Conservation (phyloP, 2,797 vertebrate species). For the Rhynchonycteris naso region DNA sequence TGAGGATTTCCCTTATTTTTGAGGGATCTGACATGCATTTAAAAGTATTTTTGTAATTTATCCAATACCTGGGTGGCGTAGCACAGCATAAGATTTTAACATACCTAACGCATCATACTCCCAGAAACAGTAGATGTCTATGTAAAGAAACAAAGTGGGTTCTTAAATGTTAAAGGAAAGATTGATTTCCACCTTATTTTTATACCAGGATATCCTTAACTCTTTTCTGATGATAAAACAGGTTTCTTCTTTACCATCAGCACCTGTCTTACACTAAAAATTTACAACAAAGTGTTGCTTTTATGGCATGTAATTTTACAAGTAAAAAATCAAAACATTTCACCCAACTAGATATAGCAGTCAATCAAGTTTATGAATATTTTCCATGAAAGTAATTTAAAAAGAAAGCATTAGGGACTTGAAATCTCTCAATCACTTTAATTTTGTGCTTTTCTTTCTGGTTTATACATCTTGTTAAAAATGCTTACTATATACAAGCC, state of each 20-base stretch:
- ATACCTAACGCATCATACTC: neutral
- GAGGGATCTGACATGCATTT: slow-evolving; percentile 36
- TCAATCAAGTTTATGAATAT: slow-evolving; percentile 59
- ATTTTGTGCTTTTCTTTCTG: slow-evolving; percentile 5
- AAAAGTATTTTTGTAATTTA: slow-evolving; percentile 16
- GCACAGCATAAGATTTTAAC: slow-evolving; percentile 26
- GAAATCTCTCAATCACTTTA: slow-evolving; percentile 48
- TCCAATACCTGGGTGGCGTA: neutral
- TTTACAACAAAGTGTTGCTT: slow-evolving; percentile 59
- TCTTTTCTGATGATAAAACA: slow-evolving; percentile 67
- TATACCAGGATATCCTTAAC: slow-evolving; percentile 48
- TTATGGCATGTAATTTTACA: slow-evolving; percentile 61
- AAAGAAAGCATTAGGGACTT: slow-evolving; percentile 61
- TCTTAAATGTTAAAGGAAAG: slow-evolving; percentile 44
- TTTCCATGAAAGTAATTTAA: slow-evolving; percentile 66
- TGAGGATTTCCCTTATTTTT: slow-evolving; percentile 1
- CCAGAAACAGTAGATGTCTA: neutral
- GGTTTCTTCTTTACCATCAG: slow-evolving; percentile 58
- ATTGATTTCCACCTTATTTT: slow-evolving; percentile 41
- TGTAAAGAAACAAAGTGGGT: slow-evolving; percentile 38
- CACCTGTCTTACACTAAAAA: slow-evolving; percentile 66
- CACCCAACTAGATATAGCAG: slow-evolving; percentile 38
- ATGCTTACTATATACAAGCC: slow-evolving; percentile 21
- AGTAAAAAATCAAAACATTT: slow-evolving; percentile 76
- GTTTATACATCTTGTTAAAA: slow-evolving; percentile 54